phyloP scores from a whole-genome alignment of 2,888 invertebrate species.

The Lottia gigantea region DNA sequence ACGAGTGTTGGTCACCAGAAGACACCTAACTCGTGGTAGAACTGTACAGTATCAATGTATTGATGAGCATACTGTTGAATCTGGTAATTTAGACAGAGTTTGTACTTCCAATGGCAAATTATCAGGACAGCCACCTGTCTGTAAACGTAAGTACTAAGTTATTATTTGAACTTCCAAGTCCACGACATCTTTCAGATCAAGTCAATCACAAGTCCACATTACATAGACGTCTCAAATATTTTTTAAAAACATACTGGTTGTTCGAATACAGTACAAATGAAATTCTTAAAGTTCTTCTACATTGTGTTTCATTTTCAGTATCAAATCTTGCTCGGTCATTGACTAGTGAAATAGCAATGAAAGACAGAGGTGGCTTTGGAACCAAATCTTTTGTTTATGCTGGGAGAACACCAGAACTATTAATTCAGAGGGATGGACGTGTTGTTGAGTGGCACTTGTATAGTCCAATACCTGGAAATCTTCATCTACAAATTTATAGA shows the following conservation, averaged over 20 bases:
- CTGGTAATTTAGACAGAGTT: conserved; percentile 1
- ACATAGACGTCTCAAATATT: too few species aligned
- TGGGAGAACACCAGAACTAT: not conserved
- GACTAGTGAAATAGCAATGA: not conserved
- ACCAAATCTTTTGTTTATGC: not conserved
- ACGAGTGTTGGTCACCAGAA: not conserved
- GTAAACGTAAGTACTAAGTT: not conserved
- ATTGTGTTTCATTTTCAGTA: too few species aligned
- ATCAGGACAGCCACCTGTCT: not conserved
- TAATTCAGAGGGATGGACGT: not conserved
- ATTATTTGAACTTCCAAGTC: too few species aligned
- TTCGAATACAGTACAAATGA: too few species aligned
- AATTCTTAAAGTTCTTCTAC: too few species aligned
- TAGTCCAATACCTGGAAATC: not conserved
- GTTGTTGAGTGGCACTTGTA: not conserved
- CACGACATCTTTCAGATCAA: too few species aligned
- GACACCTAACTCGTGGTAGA: not conserved
- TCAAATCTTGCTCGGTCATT: too few species aligned
- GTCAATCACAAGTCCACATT: too few species aligned
- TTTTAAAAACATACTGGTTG: too few species aligned
- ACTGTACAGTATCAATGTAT: not conserved
- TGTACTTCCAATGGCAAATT: not conserved
- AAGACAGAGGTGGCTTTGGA: not conserved
- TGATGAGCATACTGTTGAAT: not conserved
- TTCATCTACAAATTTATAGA: not conserved